These are phyloP conservation scores for Uropsilus gracilis DNA, from an alignment of 2,113 vertebrate genomes.

Conservation along the genomic window DNA sequence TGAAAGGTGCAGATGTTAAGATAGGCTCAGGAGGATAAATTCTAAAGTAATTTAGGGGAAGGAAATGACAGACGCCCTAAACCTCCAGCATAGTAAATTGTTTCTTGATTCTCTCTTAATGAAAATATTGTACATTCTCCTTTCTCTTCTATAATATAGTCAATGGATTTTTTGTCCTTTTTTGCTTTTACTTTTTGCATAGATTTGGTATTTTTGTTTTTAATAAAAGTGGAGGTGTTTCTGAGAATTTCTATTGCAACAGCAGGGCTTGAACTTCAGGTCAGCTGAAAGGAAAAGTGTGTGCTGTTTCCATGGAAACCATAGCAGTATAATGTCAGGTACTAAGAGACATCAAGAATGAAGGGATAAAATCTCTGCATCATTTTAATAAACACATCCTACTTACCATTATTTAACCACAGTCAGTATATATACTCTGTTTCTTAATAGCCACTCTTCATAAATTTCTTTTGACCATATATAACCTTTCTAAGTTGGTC, in stretches of 20 bases:
- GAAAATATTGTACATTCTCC: constrained; percentile 65
- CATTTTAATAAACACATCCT: constrained; percentile 89
- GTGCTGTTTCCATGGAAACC: constrained; percentile 89
- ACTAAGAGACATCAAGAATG: constrained; percentile 84
- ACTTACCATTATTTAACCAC: constrained; percentile 83
- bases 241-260: constrained; percentile 88
- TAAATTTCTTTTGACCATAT: constrained; percentile 66
- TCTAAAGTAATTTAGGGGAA: constrained; percentile 71
- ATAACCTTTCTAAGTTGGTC: constrained; percentile 71
- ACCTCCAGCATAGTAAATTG: constrained; percentile 62
- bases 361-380: constrained; percentile 87
- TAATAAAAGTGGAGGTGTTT: constrained; percentile 86
- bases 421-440: constrained; percentile 55
- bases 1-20: constrained; percentile 69
- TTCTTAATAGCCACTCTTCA: constrained; percentile 74
- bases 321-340: constrained; percentile 86
- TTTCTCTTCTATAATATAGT: constrained; percentile 27
- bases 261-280: constrained; percentile 89
- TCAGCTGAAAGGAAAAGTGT: constrained; percentile 88
- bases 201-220: constrained; percentile 82
- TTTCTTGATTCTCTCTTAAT: constrained; percentile 70
- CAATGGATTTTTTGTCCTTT: constrained; percentile 39
- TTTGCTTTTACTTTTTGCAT: constrained; percentile 74
- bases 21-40: constrained; percentile 63
- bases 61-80: constrained; percentile 3